Evolutionary conservation across 1,140 invertebrate genomes (phyloP), one percentile per base, ranked within the genome.

Genomic region (Bombus balteatus): DNA sequence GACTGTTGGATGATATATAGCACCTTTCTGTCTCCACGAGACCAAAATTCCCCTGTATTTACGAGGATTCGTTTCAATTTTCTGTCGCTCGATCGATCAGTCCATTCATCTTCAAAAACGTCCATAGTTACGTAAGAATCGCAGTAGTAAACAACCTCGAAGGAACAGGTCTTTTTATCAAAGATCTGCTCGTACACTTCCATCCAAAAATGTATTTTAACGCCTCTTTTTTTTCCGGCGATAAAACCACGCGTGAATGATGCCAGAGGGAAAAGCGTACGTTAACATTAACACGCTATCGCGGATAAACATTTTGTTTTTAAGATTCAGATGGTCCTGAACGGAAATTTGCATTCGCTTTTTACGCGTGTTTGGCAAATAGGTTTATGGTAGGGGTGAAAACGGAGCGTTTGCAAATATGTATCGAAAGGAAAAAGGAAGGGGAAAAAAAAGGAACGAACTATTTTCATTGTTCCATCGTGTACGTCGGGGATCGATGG

Each of bases 1-100:
- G 43, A 71, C 37, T 37, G 37, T 34, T 28, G 34, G 32, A 77
- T 91, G 90, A 91, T 88, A 68, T 74, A 91, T 87, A 34, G 53
- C 71, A 73, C 34, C 82, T 75, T 59, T 47, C 32, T 6, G 47
- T 3, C 18, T 37, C 47, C 8, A 41, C 12, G 65, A 57, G 6
- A 10, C 53, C 39, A 37, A 74, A 74, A 86, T 82, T 53, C 73
- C 37, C 37, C 34, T 53, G 70, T 81, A 65, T 83, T 83, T 75
- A 41, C 66, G 74, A 78, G 73, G 78, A 71, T 78, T 25, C 37
- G 28, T 57, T 34, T 28, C 39, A 39, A 41, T 66, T n/a, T 77
- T 25, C 15, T 4, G 28, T 41, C 57, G 13, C 1, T n/a, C 43
- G 22, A 65, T 75, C 66, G 59, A 66, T 76, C 41, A 13, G n/a